Conservation (phyloP, 2,797 vertebrate species). For the Triplophysa bombifrons region DNA sequence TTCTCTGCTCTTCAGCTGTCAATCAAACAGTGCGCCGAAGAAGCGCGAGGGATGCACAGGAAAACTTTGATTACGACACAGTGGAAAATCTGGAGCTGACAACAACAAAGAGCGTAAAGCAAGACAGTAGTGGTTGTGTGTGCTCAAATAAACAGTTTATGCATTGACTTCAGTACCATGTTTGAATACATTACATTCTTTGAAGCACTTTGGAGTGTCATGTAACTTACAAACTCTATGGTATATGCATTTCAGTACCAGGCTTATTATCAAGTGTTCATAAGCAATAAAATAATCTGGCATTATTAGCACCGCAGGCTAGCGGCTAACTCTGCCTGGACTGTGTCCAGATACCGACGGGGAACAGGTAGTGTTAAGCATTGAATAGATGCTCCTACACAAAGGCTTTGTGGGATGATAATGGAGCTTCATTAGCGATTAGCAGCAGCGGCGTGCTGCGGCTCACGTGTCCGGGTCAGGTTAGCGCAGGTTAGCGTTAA, state of each 20-base stretch:
- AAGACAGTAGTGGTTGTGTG: not conserved
- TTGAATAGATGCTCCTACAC: slow-evolving; percentile 48
- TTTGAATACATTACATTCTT: too few species aligned
- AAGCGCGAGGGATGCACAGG: slow-evolving; percentile 20
- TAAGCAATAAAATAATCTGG: slow-evolving; percentile 46
- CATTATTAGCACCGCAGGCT: slow-evolving; percentile 42
- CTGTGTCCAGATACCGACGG: slow-evolving; percentile 52
- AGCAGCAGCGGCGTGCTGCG: slow-evolving; percentile 33
- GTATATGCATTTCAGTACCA: too few species aligned
- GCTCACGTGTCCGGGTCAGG: slow-evolving; percentile 72
- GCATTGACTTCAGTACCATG: not conserved
- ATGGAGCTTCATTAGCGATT: slow-evolving; percentile 85
- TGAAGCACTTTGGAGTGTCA: too few species aligned
- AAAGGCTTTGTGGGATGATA: slow-evolving; percentile 65
- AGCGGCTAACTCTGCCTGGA: slow-evolving; percentile 44
- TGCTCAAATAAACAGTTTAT: not conserved
- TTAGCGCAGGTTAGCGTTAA: slow-evolving; percentile 75
- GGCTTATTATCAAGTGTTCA: slow-evolving; percentile 27
- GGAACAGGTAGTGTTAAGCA: slow-evolving; percentile 43
- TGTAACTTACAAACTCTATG: too few species aligned
- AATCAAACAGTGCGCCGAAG: slow-evolving; percentile 39
- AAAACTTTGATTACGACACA: slow-evolving; percentile 37
- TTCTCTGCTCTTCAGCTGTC: slow-evolving; percentile 44
- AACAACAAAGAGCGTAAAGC: not conserved
- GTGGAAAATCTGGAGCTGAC: slow-evolving; percentile 11